Evolutionary conservation across 2,888 invertebrate species (phyloP), one percentile per base, ranked within the genome.

Genomic region (Drosophila dives): DNA sequence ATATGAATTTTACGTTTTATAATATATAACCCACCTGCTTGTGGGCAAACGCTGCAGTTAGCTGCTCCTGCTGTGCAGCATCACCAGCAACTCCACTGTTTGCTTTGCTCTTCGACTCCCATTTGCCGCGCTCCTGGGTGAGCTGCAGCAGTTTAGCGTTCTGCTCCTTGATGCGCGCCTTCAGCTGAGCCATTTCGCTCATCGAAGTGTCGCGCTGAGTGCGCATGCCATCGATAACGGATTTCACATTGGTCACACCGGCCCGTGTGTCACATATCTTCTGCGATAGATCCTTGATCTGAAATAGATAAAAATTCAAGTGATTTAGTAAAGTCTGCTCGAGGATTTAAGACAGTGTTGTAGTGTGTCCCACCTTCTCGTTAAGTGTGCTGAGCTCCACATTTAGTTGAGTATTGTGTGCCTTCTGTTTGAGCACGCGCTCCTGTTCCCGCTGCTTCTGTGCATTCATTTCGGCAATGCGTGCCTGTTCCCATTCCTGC

Each of bases 161-260:
- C 72, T 98, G 95, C 80, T 98, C 97, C 85, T 97, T 97, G 0
- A 98, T 94, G 85, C 95, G 95, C 12, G 96, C 95, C 92, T 97
- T 98, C 2, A 97, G 93, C 66, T 96, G 95, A 10, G 96, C 95
- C 96, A 97, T 97, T 83, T 98, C 98, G 5, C 96, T 94, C 94
- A 99, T 96, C 82, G 98, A 98, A 0, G 96, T 94, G 92, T 99
- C 99, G 5, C 99, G 95, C n/a, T 97, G 97, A 0, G 96, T 95
- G 61, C 97, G 94, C 99, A 99, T 99, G 0, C 97, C 97, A 92
- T 99, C 99, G 67, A 99, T 99, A n/a, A 97, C 97, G 1, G 97
- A 95, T 93, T 99, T 99, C 3, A 98, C 97, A 42, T 97, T 96
- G 0, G 98, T 97, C 0, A 99, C 98, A 3, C 97, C 97, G 7